Percentiles rank a stretch among this genome's conserved stretches.
These are phyloP conservation scores for Rhabdomys pumilio DNA, from an alignment of 2,797 vertebrate species.

Conservation along the genomic window DNA sequence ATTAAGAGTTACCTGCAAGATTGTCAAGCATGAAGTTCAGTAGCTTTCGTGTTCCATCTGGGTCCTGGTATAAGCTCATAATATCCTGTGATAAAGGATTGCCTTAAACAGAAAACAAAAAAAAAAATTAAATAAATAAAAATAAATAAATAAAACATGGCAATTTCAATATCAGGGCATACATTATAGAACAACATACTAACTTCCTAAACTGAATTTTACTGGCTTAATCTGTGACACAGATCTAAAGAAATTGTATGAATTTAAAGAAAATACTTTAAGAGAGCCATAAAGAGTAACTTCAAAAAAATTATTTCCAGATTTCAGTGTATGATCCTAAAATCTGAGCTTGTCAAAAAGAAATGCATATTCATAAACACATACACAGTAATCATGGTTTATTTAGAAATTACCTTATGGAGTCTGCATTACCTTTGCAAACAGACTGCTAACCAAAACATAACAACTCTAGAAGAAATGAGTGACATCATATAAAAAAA, in stretches of 20 bases:
- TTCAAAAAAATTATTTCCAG: constrained; percentile 1
- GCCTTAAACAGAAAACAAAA: constrained; percentile 90
- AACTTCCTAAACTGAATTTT: constrained; percentile 53
- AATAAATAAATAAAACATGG: constrained; percentile 75
- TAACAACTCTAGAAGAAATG: background rate
- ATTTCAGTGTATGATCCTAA: constrained; percentile 15
- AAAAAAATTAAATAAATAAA: too few relatives aligned
- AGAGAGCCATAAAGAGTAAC: constrained; percentile 27
- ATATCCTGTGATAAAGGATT: constrained; percentile 99
- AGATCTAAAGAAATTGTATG: constrained; percentile 16
- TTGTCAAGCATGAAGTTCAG: constrained; percentile 99
- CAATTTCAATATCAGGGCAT: background rate
- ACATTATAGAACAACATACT: constrained; percentile 20
- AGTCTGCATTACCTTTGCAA: constrained; percentile 56
- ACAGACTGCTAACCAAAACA: constrained; percentile 41
- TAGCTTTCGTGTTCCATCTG: constrained; percentile 98
- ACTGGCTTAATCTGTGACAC: constrained; percentile 38
- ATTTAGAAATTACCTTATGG: constrained; percentile 41
- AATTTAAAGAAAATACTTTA: constrained; percentile 53
- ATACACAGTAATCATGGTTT: constrained; percentile 38
- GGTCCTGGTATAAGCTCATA: constrained; percentile 98
- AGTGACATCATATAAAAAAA: constrained; percentile 20
- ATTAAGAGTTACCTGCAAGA: constrained; percentile 95
- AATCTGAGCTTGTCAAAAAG: constrained; percentile 43
- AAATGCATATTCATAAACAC: background rate